Base-by-base conservation (phyloP, 2,888 invertebrate species). In the Chloromyia formosa region DNA sequence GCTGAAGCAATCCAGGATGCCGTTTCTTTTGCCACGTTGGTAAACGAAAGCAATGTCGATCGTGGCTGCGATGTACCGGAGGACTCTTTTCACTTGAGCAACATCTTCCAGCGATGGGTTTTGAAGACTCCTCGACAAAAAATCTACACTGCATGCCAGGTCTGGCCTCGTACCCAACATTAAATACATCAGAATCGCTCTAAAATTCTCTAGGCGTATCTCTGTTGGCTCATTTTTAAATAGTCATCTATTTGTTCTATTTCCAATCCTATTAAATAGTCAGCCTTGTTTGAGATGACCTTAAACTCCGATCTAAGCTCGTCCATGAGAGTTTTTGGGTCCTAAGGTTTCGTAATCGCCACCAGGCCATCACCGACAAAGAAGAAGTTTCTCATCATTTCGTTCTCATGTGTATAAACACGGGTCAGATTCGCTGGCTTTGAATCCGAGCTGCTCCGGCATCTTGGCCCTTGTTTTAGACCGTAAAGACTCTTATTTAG, bases 301-400 rank as follows among this genome's bases (percentile, higher is more conserved):
- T 78, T 76, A 42, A 77, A 16, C 83, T 80, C 45, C 88, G 88
- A 81, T 87, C 71, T 76, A 53, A 74, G 54, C 16, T 76, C 74
- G 7, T 64, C 14, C 22, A 75, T 45, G 73, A 78, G 78, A 20
- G 1, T 72, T 22, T 62, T 23, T 35, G 72, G 77, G 23, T 75
- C 74, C 22, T 56, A 23, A 60, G 14, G 7, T 74, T 77, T 56
- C 2, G 76, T 75, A 35, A 76, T 74, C 18, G 77, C 79, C 14
- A 80, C 75, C 2, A 80, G 68, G 10, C 80, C 79, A 75, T 80
- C 79, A 66, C 80, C 80, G 14, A 80, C 79, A 56, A 9, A 56
- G 35, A 14, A 61, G 73, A 53, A 49, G 54, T 23, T 62, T 42
- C 23, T 20, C 76, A n/a, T 74, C 72, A 16, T 75, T 62, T 10